Percentiles rank a stretch among this genome's conserved stretches.
Evolutionary conservation across 2,888 invertebrate species (phyloP).

Genomic region (Tigriopus californicus): DNA sequence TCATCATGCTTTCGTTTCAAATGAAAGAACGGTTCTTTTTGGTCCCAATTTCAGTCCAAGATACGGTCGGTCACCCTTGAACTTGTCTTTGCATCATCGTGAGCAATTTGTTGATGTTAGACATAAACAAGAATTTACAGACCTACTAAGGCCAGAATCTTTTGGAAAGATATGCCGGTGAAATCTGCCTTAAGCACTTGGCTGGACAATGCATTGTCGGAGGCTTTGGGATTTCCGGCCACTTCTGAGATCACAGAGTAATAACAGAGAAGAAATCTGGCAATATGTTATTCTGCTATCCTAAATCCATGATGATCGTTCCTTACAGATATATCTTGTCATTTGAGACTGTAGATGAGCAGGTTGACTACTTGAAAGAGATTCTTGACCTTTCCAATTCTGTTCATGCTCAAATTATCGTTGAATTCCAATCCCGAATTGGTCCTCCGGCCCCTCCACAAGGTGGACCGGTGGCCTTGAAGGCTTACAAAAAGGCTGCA

Average conservation of each 20-base stretch:
- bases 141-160: no score
- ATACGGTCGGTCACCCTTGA: no score
- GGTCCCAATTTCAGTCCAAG: no score
- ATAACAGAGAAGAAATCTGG: neutral
- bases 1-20: no score
- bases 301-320: neutral
- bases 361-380: constrained; percentile 56
- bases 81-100: no score
- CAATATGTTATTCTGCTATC: no score
- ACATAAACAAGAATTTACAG: no score
- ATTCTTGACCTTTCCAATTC: constrained; percentile 45
- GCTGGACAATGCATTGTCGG: constrained; percentile 12
- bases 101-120: no score
- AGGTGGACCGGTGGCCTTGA: neutral
- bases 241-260: constrained; percentile 15
- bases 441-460: constrained; percentile 22
- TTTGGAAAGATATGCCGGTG: no score
- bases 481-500: constrained; percentile 23
- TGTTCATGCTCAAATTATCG: constrained; percentile 46
- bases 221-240: constrained; percentile 12
- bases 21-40: no score
- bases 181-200: neutral
- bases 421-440: constrained; percentile 33
- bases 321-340: constrained; percentile 44
- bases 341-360: constrained; percentile 47